These are phyloP conservation scores for Drosophila nigromelanica DNA, from an alignment of 1,140 invertebrate genomes.

Conservation along the genomic window DNA sequence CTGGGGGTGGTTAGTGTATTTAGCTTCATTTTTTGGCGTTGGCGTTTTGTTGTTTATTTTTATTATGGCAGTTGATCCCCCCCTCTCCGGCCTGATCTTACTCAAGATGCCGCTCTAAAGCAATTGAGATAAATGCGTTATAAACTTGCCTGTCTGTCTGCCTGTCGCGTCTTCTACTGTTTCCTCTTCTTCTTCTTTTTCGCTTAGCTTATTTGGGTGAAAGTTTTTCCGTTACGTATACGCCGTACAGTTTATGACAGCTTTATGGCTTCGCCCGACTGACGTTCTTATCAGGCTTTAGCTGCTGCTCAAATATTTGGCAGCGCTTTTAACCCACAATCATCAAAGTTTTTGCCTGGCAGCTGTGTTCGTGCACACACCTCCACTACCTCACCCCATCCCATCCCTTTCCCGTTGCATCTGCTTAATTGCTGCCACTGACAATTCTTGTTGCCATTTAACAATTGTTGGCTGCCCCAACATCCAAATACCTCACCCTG, in stretches of 20 bases:
- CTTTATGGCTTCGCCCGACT: constrained; percentile 35
- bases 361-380: constrained; percentile 12
- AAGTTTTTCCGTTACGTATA: constrained; percentile 41
- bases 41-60: constrained; percentile 75
- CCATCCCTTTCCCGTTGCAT: constrained; percentile 14
- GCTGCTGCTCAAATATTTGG: constrained; percentile 45
- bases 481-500: constrained; percentile 2
- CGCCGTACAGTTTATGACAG: constrained; percentile 36
- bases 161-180: background rate
- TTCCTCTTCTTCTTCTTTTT: background rate
- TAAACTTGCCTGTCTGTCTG: constrained; percentile 47
- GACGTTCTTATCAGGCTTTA: constrained; percentile 55
- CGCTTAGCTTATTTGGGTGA: constrained; percentile 36
- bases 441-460: constrained; percentile 11
- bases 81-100: background rate
- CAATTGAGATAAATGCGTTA: constrained; percentile 78
- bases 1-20: constrained; percentile 54
- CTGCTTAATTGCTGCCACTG: constrained; percentile 8
- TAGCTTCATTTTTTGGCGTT: constrained; percentile 75
- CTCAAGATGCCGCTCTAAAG: constrained; percentile 21
- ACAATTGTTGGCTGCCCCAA: constrained; percentile 7
- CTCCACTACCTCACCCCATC: background rate
- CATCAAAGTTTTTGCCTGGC: constrained; percentile 2
- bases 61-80: constrained; percentile 50
- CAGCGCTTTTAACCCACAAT: constrained; percentile 36